A percentile compares a stretch with the other conserved stretches of the same genome.
Conservation (phyloP, 2,888 invertebrate species). For the Neria commutata region DNA sequence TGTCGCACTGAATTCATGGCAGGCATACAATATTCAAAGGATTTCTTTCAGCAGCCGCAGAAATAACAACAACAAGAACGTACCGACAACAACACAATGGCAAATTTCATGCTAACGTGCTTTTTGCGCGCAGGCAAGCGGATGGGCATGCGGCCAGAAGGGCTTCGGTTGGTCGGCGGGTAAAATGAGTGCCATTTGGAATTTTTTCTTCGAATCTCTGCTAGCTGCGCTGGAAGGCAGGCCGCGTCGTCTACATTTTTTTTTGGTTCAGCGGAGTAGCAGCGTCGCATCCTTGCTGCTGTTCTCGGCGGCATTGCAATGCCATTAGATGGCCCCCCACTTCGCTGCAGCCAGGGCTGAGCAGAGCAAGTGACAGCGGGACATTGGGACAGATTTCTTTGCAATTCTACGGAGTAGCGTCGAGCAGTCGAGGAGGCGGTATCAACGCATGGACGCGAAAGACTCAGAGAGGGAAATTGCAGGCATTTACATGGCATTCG, state of each 20-base stretch:
- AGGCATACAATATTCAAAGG: background rate
- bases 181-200: too few relatives aligned
- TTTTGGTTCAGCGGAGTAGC: too few relatives aligned
- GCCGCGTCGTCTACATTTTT: too few relatives aligned
- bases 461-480: background rate
- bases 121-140: conserved; percentile 28
- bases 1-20: background rate
- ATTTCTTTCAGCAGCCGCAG: background rate
- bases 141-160: conserved; percentile 28
- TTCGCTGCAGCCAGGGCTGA: background rate
- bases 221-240: too few relatives aligned
- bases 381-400: conserved; percentile 3
- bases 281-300: too few relatives aligned
- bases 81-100: background rate
- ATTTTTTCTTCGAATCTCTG: too few relatives aligned
- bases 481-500: conserved; percentile 13
- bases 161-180: conserved; percentile 36
- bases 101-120: conserved; percentile 19
- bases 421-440: background rate
- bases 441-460: too few relatives aligned
- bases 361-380: too few relatives aligned
- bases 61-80: conserved; percentile 5
- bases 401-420: background rate
- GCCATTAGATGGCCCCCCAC: background rate
- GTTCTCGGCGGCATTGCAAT: conserved; percentile 4